phyloP scores from a whole-genome alignment of 1,140 invertebrate genomes.

The Drosophila obscura region DNA sequence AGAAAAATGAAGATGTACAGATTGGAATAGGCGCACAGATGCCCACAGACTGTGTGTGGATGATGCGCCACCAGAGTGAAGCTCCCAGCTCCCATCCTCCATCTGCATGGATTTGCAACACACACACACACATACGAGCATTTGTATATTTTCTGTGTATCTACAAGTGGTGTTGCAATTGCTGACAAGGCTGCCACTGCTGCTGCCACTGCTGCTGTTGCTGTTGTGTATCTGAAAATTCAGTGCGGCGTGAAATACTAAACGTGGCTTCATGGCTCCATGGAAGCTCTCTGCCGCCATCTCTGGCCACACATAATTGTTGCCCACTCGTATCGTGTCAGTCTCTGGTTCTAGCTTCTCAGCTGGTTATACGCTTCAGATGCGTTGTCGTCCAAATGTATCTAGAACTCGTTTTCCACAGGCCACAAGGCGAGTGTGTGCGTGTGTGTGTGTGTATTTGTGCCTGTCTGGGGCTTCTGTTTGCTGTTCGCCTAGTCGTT shows the following conservation, averaged over 20 bases:
- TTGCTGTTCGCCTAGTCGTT: slow-evolving; percentile 74
- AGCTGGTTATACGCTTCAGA: slow-evolving; percentile 69
- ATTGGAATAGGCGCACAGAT: slow-evolving; percentile 72
- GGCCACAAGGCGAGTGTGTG: slow-evolving; percentile 4
- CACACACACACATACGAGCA: slow-evolving; percentile 5
- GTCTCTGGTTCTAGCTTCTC: slow-evolving; percentile 65
- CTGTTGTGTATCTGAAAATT: slow-evolving; percentile 32
- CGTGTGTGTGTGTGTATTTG: too few relatives aligned
- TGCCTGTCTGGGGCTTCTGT: neutral
- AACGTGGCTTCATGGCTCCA: slow-evolving; percentile 26
- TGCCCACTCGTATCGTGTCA: slow-evolving; percentile 14
- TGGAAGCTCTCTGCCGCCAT: slow-evolving; percentile 13
- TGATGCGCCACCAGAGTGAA: slow-evolving; percentile 62
- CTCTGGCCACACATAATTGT: slow-evolving; percentile 43
- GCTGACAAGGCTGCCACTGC: slow-evolving; percentile 11
- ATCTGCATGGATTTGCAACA: slow-evolving; percentile 27
- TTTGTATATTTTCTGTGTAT: slow-evolving; percentile 42
- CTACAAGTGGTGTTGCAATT: slow-evolving; percentile 3
- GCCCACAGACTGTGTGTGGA: slow-evolving; percentile 32
- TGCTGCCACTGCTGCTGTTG: neutral
- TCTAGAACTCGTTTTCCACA: slow-evolving; percentile 69
- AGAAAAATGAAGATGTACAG: slow-evolving; percentile 82
- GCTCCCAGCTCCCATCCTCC: slow-evolving; percentile 23
- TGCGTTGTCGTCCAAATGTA: slow-evolving; percentile 60
- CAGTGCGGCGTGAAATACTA: slow-evolving; percentile 57